phyloP scores from a whole-genome alignment of 2,113 vertebrate genomes.

The Ailurus styani region DNA sequence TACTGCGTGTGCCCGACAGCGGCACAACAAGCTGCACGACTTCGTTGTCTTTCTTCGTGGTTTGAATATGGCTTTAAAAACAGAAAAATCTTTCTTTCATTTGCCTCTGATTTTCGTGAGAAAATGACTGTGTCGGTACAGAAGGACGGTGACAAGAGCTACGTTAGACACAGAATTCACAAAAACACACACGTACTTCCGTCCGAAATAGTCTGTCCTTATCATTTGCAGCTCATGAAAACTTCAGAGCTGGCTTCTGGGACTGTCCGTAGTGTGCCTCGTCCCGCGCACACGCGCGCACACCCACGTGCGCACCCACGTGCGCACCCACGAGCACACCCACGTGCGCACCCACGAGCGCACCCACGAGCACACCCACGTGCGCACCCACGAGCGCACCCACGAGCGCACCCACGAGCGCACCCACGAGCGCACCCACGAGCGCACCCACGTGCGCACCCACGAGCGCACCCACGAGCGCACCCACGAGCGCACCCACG shows the following conservation, averaged over 20 bases:
- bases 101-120: background rate
- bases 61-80: background rate
- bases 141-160: background rate
- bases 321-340: too few species aligned
- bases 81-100: background rate
- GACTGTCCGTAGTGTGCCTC: background rate
- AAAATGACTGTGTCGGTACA: background rate
- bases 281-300: rapidly evolving
- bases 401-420: too few species aligned
- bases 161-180: slow-evolving; percentile 10
- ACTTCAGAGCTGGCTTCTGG: background rate
- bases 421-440: too few species aligned
- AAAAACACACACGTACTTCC: background rate
- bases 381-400: too few species aligned
- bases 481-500: too few species aligned
- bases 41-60: background rate
- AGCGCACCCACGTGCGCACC: too few species aligned
- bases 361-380: too few species aligned
- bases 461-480: too few species aligned
- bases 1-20: background rate
- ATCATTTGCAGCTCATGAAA: background rate
- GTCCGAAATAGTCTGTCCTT: background rate
- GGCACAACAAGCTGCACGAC: background rate
- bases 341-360: too few species aligned
- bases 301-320: rapidly evolving